phyloP scores from a whole-genome alignment of 2,113 vertebrate species.

The Entelurus aequoreus region DNA sequence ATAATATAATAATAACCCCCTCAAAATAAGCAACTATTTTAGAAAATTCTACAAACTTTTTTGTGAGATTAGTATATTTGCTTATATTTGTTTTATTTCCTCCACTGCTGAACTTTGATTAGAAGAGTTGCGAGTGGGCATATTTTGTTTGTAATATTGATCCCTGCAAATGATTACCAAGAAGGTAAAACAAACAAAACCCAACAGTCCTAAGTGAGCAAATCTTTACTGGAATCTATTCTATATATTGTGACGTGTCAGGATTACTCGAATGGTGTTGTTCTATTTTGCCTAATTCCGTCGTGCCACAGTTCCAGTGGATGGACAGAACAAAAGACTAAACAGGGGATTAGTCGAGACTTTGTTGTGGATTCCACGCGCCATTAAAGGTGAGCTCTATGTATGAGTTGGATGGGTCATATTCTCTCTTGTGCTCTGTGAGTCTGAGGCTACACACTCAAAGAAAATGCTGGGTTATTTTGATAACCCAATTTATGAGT shows the following conservation, averaged over 20 bases:
- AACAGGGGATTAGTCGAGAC: not conserved
- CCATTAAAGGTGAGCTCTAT: not conserved
- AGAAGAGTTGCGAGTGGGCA: not conserved
- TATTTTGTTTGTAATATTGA: conserved; percentile 47
- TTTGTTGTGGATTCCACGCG: not conserved
- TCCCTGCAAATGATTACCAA: conserved; percentile 46
- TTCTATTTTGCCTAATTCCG: not conserved
- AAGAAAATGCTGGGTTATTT: not conserved
- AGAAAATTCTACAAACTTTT: too few species aligned
- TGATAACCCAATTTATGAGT: too few species aligned
- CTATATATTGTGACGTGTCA: not conserved
- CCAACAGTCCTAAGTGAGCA: not conserved
- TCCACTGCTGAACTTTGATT: not conserved
- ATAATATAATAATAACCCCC: too few species aligned
- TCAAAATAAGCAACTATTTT: too few species aligned
- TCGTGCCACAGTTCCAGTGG: not conserved
- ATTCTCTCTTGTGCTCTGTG: conserved; percentile 1
- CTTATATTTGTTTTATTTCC: too few species aligned
- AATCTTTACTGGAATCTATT: conserved; percentile 31
- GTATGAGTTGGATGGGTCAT: not conserved
- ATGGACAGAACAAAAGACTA: not conserved
- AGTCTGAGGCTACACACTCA: conserved; percentile 16
- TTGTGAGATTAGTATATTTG: too few species aligned
- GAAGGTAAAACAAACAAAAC: conserved; percentile 6
- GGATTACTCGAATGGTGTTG: not conserved